Conservation (phyloP, 2,113 vertebrate genomes). For the Centropus bengalensis region DNA sequence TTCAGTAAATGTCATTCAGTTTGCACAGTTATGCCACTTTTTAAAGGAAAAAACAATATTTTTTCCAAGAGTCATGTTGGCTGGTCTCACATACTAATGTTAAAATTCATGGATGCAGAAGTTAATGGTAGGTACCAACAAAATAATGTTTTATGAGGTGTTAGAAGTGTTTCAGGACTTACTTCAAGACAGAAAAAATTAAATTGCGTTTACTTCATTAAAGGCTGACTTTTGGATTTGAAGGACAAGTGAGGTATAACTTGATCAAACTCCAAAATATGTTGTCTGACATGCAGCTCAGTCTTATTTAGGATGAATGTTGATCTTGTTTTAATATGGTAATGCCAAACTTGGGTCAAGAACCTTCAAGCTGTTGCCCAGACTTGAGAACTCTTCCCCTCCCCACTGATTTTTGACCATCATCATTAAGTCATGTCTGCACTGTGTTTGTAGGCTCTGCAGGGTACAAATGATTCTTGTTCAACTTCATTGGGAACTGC, state of each 20-base stretch:
- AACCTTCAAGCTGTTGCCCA: not conserved
- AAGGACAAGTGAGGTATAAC: not conserved
- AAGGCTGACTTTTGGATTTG: not conserved
- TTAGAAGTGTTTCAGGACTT: constrained; percentile 25
- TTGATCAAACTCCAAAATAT: not conserved
- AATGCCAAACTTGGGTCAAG: not conserved
- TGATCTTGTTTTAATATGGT: not conserved
- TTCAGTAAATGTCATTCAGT: not conserved
- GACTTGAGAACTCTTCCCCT: not conserved
- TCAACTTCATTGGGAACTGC: not conserved
- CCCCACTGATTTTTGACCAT: not conserved
- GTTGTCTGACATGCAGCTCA: not conserved
- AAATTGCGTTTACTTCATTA: not conserved
- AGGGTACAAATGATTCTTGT: not conserved
- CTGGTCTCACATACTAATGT: not conserved
- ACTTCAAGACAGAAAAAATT: not conserved
- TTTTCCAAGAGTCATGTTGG: not conserved
- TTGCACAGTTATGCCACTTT: not conserved
- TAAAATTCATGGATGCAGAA: constrained; percentile 19
- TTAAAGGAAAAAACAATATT: not conserved
- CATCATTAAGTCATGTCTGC: constrained; percentile 36
- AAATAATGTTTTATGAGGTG: constrained; percentile 43
- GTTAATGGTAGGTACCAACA: constrained; percentile 25
- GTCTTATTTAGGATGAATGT: not conserved
- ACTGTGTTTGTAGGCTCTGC: not conserved